phyloP scores from a whole-genome alignment of 2,888 invertebrate species.

The Eurois occulta region DNA sequence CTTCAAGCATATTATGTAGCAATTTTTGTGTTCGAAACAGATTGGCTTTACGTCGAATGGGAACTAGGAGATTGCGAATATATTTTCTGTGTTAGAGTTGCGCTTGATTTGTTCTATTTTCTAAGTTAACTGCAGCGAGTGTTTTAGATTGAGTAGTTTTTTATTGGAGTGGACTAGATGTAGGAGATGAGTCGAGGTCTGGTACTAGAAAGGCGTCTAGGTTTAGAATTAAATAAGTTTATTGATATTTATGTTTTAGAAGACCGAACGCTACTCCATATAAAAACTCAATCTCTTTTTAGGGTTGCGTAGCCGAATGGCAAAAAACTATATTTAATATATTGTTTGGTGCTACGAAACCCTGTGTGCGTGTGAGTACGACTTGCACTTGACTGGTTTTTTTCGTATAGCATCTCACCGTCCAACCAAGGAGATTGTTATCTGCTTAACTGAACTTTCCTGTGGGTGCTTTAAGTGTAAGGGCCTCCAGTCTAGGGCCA shows the following conservation, averaged over 20 bases:
- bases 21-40: conserved; percentile 48
- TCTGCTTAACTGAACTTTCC: background rate
- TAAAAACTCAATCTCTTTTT: background rate
- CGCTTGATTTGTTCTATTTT: conserved; percentile 42
- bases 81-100: conserved; percentile 34
- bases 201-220: background rate
- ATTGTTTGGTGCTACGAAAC: no score
- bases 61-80: conserved; percentile 40
- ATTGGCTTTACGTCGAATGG: conserved; percentile 35
- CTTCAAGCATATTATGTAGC: conserved; percentile 46
- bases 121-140: conserved; percentile 46
- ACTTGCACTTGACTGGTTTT: no score
- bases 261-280: background rate
- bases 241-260: conserved; percentile 7
- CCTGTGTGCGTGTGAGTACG: no score
- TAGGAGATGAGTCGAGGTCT: conserved; percentile 11
- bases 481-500: no score
- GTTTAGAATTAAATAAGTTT: conserved; percentile 13
- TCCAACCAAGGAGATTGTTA: background rate
- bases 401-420: background rate
- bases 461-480: background rate
- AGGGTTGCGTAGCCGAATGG: no score
- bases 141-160: conserved; percentile 54
- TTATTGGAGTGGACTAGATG: conserved; percentile 37
- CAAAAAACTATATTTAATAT: no score